Evolutionary conservation across 35 echinoderm and acorn worm genomes (phyloP).

Genomic region (Ophioderma brevispina): DNA sequence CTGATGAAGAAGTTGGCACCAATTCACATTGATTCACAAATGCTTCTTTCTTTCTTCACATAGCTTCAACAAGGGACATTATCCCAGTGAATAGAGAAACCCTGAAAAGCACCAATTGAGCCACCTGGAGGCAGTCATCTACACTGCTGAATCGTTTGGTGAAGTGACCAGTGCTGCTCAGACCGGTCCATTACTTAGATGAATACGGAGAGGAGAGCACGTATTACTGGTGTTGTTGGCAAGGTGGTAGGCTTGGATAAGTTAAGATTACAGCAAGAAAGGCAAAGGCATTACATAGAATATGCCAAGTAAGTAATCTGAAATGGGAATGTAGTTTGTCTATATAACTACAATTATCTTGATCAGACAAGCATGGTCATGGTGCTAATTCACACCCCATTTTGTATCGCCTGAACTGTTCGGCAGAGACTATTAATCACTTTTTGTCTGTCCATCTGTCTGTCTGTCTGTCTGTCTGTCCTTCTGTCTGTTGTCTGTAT

Average conservation of each 20-base stretch:
- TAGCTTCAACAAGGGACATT: constrained; percentile 64
- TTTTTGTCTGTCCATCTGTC: no score
- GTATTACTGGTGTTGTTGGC: constrained; percentile 64
- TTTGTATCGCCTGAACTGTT: no score
- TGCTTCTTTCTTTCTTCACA: neutral
- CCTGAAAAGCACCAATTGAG: constrained; percentile 85
- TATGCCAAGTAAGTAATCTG: no score
- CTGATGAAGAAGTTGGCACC: no score
- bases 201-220: constrained; percentile 56
- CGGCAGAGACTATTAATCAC: no score
- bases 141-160: constrained; percentile 71
- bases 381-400: no score
- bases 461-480: no score
- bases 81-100: constrained; percentile 71
- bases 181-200: constrained; percentile 54
- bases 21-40: no score
- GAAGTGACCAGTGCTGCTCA: constrained; percentile 64
- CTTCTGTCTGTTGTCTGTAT: no score
- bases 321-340: no score
- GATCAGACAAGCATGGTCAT: no score
- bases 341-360: no score
- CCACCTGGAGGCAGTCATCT: constrained; percentile 84
- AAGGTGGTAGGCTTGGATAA: constrained; percentile 85
- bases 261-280: constrained; percentile 93
- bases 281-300: constrained; percentile 83